Percentiles rank a stretch among this genome's conserved stretches.
Evolutionary conservation across 2,888 invertebrate species (phyloP).

Genomic region (Drosophila parthenogenetica): DNA sequence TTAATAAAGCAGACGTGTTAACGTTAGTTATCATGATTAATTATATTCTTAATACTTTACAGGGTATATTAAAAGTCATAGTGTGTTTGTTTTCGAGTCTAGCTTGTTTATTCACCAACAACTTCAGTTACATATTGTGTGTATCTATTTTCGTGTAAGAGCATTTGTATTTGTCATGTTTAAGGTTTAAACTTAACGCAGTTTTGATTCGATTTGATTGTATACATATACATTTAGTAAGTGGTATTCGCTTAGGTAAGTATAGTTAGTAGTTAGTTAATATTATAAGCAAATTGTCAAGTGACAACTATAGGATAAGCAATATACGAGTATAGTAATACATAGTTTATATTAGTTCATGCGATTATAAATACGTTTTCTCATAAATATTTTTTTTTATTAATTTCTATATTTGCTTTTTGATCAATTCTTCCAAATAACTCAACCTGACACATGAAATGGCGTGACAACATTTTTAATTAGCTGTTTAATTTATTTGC

Average conservation of each 20-base stretch:
- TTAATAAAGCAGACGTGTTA: conserved; percentile 26
- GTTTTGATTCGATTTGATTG: conserved; percentile 36
- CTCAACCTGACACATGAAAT: conserved; percentile 56
- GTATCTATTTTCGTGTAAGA: conserved; percentile 46
- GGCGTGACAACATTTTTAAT: conserved; percentile 41
- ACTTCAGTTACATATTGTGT: conserved; percentile 75
- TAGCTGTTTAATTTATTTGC: conserved; percentile 14
- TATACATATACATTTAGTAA: conserved; percentile 27
- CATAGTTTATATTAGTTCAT: conserved; percentile 2
- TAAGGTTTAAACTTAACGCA: conserved; percentile 54
- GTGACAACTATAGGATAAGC: conserved; percentile 18
- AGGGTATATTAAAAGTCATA: not conserved
- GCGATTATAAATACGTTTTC: conserved; percentile 9
- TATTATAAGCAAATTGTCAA: conserved; percentile 28
- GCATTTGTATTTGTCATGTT: conserved; percentile 23
- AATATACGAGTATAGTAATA: conserved; percentile 13
- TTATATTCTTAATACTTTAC: too few relatives aligned
- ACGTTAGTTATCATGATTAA: too few relatives aligned
- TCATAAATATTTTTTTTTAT: conserved; percentile 6
- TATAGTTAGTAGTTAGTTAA: conserved; percentile 30
- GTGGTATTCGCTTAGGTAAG: conserved; percentile 33
- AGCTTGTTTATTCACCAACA: conserved; percentile 80
- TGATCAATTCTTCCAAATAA: conserved; percentile 17
- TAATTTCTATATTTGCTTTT: conserved; percentile 1
- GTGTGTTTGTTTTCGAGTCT: conserved; percentile 49